Conservation (phyloP, 1,140 invertebrate genomes). For the Venustaconcha ellipsiformis region DNA sequence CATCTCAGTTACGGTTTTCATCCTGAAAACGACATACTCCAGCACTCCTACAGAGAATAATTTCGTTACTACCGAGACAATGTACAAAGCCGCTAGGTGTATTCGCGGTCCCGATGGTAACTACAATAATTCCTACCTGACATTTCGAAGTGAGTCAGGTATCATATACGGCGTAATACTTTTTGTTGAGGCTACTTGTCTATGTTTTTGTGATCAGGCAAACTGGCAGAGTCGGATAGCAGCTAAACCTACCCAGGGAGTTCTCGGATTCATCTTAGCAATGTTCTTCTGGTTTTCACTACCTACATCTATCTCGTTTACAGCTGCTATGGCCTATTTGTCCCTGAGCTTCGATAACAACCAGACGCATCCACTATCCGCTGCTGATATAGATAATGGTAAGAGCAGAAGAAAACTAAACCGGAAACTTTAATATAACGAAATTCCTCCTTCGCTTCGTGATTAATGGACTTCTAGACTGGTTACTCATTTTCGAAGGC, state of each 20-base stretch:
- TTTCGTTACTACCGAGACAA: background rate
- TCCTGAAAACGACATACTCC: background rate
- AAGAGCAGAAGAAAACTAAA: constrained; percentile 1
- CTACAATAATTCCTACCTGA: constrained; percentile 31
- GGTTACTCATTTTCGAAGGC: no score
- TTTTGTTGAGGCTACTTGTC: constrained; percentile 47
- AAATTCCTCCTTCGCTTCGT: no score
- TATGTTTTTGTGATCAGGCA: constrained; percentile 57
- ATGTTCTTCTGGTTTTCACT: constrained; percentile 66
- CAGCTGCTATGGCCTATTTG: constrained; percentile 50
- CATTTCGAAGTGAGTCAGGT: constrained; percentile 29
- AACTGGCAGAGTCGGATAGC: constrained; percentile 51
- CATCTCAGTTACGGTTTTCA: background rate
- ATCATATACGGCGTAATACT: constrained; percentile 36
- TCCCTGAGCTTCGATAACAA: constrained; percentile 39
- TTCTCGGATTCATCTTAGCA: constrained; percentile 54
- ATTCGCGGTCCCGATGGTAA: constrained; percentile 2
- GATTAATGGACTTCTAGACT: no score
- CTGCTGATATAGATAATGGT: constrained; percentile 53
- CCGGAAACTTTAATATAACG: no score
- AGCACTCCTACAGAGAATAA: background rate
- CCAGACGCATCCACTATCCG: constrained; percentile 38
- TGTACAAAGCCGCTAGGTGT: constrained; percentile 5
- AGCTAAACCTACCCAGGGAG: constrained; percentile 46
- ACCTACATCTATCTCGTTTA: constrained; percentile 61